Percentiles rank a stretch among this genome's conserved stretches.
Conservation (phyloP, 2,888 invertebrate genomes). For the Scaptodrosophila latifasciaeformis region DNA sequence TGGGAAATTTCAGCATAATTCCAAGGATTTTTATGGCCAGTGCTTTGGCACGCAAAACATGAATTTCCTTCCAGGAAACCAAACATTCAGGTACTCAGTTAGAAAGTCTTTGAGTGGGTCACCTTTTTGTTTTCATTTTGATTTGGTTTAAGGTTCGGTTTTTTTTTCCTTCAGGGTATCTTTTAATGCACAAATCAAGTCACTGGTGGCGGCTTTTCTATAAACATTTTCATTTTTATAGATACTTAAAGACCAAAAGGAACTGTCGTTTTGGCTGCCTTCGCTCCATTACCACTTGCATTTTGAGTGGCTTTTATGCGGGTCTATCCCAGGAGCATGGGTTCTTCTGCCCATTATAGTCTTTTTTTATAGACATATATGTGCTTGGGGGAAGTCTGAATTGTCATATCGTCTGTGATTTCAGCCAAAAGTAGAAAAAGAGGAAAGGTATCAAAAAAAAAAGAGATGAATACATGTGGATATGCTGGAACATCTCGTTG, state of each 20-base stretch:
- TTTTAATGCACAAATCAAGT: slow-evolving; percentile 69
- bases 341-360: slow-evolving; percentile 45
- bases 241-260: slow-evolving; percentile 55
- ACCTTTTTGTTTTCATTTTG: no score
- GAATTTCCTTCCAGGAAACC: no score
- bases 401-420: slow-evolving; percentile 46
- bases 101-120: no score
- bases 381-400: slow-evolving; percentile 32
- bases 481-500: no score
- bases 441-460: slow-evolving; percentile 24
- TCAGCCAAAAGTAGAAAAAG: slow-evolving; percentile 4
- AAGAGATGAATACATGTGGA: slow-evolving; percentile 39
- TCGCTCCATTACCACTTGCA: slow-evolving; percentile 31
- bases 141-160: no score
- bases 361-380: slow-evolving; percentile 24
- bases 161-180: no score
- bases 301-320: slow-evolving; percentile 60
- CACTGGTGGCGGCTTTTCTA: slow-evolving; percentile 59
- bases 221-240: slow-evolving; percentile 64
- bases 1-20: no score
- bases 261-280: slow-evolving; percentile 9
- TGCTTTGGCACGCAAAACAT: no score
- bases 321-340: slow-evolving; percentile 22
- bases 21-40: no score
- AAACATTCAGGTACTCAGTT: no score